Percentiles rank a stretch among this genome's conserved stretches.
Evolutionary conservation across 2,797 vertebrate species (phyloP).

Genomic region (Iguana delicatissima): DNA sequence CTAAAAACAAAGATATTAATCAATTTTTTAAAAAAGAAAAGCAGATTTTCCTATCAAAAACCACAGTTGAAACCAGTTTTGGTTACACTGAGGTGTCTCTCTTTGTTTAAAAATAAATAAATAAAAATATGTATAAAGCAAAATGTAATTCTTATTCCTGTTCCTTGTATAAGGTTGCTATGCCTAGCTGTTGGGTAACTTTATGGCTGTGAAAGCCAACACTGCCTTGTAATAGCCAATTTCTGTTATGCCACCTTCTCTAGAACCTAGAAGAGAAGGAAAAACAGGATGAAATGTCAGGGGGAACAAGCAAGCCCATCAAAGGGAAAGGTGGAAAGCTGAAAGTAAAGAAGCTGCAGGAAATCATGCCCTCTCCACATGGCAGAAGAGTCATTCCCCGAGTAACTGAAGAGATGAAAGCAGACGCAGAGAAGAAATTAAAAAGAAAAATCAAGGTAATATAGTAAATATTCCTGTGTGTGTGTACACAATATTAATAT

Average conservation of each 20-base stretch:
- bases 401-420: slow-evolving; percentile 93
- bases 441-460: slow-evolving; percentile 84
- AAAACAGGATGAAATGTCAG: slow-evolving; percentile 74
- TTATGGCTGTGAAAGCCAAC: neutral
- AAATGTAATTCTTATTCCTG: neutral
- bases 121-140: neutral
- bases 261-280: slow-evolving; percentile 90
- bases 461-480: neutral
- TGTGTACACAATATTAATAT: neutral
- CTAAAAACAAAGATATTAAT: too few species aligned
- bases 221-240: fast-evolving
- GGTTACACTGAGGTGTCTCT: neutral
- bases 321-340: slow-evolving; percentile 84
- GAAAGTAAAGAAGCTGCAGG: slow-evolving; percentile 84
- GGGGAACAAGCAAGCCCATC: slow-evolving; percentile 69
- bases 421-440: slow-evolving; percentile 88
- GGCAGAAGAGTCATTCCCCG: slow-evolving; percentile 90
- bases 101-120: neutral
- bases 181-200: neutral
- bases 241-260: slow-evolving; percentile 11
- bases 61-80: too few species aligned
- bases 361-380: slow-evolving; percentile 90
- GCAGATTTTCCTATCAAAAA: too few species aligned
- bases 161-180: neutral
- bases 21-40: too few species aligned